phyloP scores from a whole-genome alignment of 1,140 invertebrate species.

The Pseudobourletiella spinata region DNA sequence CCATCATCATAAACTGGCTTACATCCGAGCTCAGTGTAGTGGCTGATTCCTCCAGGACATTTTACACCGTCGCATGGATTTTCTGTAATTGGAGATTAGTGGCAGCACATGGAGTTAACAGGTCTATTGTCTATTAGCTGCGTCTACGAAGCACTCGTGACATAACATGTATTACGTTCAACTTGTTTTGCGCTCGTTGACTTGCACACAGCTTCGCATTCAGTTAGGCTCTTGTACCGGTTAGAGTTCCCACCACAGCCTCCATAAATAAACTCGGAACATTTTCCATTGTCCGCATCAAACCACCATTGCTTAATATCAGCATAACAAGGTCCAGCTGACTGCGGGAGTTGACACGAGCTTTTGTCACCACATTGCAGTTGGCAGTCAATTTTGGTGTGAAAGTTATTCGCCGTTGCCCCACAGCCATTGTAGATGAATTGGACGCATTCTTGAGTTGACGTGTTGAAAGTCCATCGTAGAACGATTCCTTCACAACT shows the following conservation, averaged over 20 bases:
- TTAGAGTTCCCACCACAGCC: constrained; percentile 42
- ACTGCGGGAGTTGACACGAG: constrained; percentile 2
- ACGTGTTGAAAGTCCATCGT: constrained; percentile 31
- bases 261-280: constrained; percentile 21
- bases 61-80: constrained; percentile 26
- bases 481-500: constrained; percentile 24
- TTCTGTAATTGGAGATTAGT: neutral
- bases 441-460: constrained; percentile 21
- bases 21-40: constrained; percentile 33
- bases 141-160: neutral
- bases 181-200: neutral
- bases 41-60: constrained; percentile 30
- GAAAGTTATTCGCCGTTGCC: constrained; percentile 31
- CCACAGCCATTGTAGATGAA: constrained; percentile 34
- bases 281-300: constrained; percentile 26
- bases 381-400: constrained; percentile 20
- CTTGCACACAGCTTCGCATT: constrained; percentile 30
- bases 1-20: constrained; percentile 34
- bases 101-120: neutral
- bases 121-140: too few species aligned
- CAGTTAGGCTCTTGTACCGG: constrained; percentile 37
- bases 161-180: neutral
- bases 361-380: constrained; percentile 17
- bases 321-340: constrained; percentile 21
- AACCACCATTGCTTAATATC: constrained; percentile 17